Evolutionary conservation across 1,140 invertebrate species (phyloP).

Genomic region (Formica selysi): DNA sequence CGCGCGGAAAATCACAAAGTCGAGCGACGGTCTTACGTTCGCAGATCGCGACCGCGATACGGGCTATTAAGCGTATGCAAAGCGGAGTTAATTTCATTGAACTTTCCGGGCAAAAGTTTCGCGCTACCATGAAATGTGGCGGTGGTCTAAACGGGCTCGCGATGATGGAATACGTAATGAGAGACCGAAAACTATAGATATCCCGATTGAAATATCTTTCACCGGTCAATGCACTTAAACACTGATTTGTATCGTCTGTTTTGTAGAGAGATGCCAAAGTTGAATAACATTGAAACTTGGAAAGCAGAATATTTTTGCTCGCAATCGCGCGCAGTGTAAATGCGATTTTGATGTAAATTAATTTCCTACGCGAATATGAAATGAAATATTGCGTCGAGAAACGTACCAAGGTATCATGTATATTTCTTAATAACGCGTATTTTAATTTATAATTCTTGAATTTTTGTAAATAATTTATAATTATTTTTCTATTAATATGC

Average conservation of each 20-base stretch:
- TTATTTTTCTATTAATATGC: not conserved
- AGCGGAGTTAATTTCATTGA: conserved; percentile 84
- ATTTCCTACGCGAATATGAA: conserved; percentile 1
- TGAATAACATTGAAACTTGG: not conserved
- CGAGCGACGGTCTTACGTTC: conserved; percentile 48
- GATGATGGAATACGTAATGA: conserved; percentile 80
- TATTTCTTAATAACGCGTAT: not conserved
- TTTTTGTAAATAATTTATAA: conserved; percentile 6
- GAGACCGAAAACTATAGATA: conserved; percentile 75
- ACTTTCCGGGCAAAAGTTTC: conserved; percentile 81
- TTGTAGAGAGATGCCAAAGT: conserved; percentile 23
- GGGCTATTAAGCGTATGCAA: conserved; percentile 81
- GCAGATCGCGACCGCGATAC: conserved; percentile 71
- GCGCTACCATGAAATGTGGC: conserved; percentile 74
- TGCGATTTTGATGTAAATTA: conserved; percentile 51
- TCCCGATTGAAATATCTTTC: conserved; percentile 52
- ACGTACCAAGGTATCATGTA: not conserved
- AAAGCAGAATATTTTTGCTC: conserved; percentile 42
- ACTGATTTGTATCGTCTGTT: conserved; percentile 56
- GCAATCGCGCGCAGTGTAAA: conserved; percentile 25
- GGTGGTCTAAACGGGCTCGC: conserved; percentile 73
- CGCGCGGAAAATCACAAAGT: conserved; percentile 54
- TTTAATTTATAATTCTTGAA: not conserved
- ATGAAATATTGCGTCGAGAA: not conserved
- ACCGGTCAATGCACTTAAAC: conserved; percentile 45